phyloP scores from a whole-genome alignment of 2,888 invertebrate genomes.

The Conops quadrifasciatus region DNA sequence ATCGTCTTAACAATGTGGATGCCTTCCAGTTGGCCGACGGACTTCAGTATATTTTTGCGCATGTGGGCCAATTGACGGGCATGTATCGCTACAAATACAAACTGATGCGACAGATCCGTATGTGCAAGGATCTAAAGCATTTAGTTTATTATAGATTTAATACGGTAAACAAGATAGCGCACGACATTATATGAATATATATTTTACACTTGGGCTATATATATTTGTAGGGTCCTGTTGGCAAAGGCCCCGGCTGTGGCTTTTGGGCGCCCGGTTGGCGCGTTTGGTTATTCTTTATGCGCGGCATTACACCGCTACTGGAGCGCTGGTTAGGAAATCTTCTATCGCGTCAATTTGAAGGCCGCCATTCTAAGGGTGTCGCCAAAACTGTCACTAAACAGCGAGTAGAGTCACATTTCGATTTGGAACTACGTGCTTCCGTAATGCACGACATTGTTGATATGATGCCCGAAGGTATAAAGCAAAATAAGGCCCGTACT shows the following conservation, averaged over 20 bases:
- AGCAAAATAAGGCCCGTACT: slow-evolving; percentile 98
- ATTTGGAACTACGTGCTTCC: slow-evolving; percentile 96
- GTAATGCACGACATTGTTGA: slow-evolving; percentile 99
- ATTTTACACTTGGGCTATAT: slow-evolving; percentile 27
- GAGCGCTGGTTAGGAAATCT: slow-evolving; percentile 99
- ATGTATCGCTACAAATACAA: slow-evolving; percentile 99
- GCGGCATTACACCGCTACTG: slow-evolving; percentile 96
- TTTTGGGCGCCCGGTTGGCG: slow-evolving; percentile 99
- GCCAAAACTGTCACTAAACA: slow-evolving; percentile 99
- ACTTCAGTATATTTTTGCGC: slow-evolving; percentile 98
- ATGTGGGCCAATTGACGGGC: slow-evolving; percentile 98
- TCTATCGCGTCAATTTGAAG: slow-evolving; percentile 98
- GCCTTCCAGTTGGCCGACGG: slow-evolving; percentile 99
- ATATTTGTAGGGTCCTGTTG: slow-evolving; percentile 82
- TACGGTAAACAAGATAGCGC: slow-evolving; percentile 73
- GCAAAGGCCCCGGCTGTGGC: slow-evolving; percentile 98
- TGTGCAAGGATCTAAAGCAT: slow-evolving; percentile 99
- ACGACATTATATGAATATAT: slow-evolving; percentile 15
- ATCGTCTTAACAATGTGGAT: slow-evolving; percentile 98
- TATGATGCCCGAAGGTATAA: slow-evolving; percentile 99
- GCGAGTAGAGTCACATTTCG: slow-evolving; percentile 99
- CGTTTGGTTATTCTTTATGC: slow-evolving; percentile 99
- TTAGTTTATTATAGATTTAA: slow-evolving; percentile 99
- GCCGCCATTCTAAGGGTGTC: slow-evolving; percentile 98
- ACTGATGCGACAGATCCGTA: slow-evolving; percentile 97